Evolutionary conservation across 2,797 vertebrate genomes (phyloP).

Genomic region (Nannoperca australis): DNA sequence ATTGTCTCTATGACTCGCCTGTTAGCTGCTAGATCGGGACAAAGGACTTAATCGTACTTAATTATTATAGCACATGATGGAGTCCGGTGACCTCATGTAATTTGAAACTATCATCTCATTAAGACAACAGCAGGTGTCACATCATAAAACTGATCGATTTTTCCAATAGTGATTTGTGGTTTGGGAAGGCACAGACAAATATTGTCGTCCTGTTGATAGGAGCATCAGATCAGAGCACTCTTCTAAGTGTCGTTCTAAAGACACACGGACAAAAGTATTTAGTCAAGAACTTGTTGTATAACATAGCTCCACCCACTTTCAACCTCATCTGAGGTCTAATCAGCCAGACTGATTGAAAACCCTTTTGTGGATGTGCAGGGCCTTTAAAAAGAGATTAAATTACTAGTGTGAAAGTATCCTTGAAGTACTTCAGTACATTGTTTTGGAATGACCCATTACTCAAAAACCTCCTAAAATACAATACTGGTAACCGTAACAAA

Average conservation of each 20-base stretch:
- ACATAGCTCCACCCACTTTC: too few relatives aligned
- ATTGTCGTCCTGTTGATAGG: background rate
- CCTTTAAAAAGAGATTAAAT: background rate
- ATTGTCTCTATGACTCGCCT: background rate
- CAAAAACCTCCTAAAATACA: background rate
- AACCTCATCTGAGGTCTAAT: background rate
- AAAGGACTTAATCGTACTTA: background rate
- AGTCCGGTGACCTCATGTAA: background rate
- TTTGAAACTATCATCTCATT: background rate
- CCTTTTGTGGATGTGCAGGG: background rate
- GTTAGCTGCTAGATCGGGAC: background rate
- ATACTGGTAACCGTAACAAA: background rate
- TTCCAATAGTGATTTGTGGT: background rate
- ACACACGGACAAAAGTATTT: background rate
- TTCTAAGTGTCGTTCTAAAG: background rate
- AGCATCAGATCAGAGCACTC: background rate
- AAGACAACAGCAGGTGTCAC: background rate
- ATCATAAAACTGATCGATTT: background rate
- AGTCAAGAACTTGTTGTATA: background rate
- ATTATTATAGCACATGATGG: background rate
- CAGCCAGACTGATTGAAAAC: background rate
- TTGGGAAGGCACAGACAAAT: background rate
- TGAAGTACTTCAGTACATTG: constrained; percentile 4
- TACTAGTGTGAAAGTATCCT: background rate
- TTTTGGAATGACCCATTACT: background rate